Conservation (phyloP, 2,888 invertebrate genomes). For the Melanostoma mellinum region DNA sequence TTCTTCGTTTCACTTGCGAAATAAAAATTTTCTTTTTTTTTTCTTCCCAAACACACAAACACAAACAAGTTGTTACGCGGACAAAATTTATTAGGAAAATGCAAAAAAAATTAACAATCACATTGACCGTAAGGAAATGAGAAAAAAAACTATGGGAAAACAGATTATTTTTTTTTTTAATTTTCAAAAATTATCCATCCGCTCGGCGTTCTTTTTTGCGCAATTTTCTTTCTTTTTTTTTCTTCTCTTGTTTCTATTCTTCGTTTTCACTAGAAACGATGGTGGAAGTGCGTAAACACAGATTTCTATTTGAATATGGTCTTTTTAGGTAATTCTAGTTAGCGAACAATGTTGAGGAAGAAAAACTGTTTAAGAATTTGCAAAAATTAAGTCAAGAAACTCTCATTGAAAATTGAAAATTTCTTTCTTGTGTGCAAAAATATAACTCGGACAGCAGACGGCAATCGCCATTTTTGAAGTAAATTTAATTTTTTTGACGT, state of each 20-base stretch:
- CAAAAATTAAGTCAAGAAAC: constrained; percentile 9
- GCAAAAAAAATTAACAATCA: constrained; percentile 36
- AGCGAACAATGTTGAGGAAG: constrained; percentile 2
- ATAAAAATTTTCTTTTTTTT: constrained; percentile 35
- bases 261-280: constrained; percentile 23
- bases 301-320: constrained; percentile 23
- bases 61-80: constrained; percentile 54
- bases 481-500: constrained; percentile 55
- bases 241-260: constrained; percentile 24
- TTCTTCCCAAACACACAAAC: constrained; percentile 21
- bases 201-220: constrained; percentile 53
- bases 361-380: background rate
- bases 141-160: constrained; percentile 16
- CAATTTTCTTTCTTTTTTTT: constrained; percentile 42
- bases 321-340: constrained; percentile 11
- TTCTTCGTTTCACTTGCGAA: constrained; percentile 52
- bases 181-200: constrained; percentile 15
- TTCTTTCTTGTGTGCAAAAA: constrained; percentile 39
- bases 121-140: constrained; percentile 32
- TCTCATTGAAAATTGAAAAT: constrained; percentile 42
- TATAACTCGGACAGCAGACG: constrained; percentile 49
- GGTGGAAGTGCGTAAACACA: constrained; percentile 48
- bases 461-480: constrained; percentile 62
- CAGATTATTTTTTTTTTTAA: background rate
- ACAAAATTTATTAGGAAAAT: constrained; percentile 31